phyloP scores from a whole-genome alignment of 2,888 invertebrate species.

The Tetragnatha montana region DNA sequence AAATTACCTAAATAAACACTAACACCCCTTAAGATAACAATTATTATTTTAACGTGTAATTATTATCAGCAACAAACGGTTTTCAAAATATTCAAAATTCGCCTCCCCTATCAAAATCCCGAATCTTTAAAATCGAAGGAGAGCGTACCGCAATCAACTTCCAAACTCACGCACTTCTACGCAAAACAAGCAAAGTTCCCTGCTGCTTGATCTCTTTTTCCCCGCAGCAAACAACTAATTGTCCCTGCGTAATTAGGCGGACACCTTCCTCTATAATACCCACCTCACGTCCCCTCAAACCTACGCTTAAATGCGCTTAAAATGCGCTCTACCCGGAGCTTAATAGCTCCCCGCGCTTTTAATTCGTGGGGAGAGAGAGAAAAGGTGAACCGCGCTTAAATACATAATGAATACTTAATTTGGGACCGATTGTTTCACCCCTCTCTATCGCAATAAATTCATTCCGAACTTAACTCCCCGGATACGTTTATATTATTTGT shows the following conservation, averaged over 20 bases:
- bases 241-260: not conserved
- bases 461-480: constrained; percentile 55
- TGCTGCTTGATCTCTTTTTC: too few relatives aligned
- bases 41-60: too few relatives aligned
- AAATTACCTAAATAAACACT: too few relatives aligned
- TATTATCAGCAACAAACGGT: too few relatives aligned
- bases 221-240: too few relatives aligned
- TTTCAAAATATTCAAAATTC: too few relatives aligned
- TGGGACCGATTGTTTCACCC: constrained; percentile 57
- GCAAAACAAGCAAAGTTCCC: too few relatives aligned
- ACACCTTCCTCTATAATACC: constrained; percentile 5
- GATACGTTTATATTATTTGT: constrained; percentile 60
- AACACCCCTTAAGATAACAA: too few relatives aligned
- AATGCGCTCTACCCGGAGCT: constrained; percentile 58
- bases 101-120: too few relatives aligned
- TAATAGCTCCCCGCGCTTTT: constrained; percentile 50
- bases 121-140: not conserved
- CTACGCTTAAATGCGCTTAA: constrained; percentile 65
- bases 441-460: constrained; percentile 53
- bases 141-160: too few relatives aligned
- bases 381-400: constrained; percentile 67
- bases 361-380: constrained; percentile 58
- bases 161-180: too few relatives aligned
- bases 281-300: not conserved
- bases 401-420: constrained; percentile 71